Evolutionary conservation across 2,888 invertebrate species (phyloP).

Genomic region (Xiphydria camelus): DNA sequence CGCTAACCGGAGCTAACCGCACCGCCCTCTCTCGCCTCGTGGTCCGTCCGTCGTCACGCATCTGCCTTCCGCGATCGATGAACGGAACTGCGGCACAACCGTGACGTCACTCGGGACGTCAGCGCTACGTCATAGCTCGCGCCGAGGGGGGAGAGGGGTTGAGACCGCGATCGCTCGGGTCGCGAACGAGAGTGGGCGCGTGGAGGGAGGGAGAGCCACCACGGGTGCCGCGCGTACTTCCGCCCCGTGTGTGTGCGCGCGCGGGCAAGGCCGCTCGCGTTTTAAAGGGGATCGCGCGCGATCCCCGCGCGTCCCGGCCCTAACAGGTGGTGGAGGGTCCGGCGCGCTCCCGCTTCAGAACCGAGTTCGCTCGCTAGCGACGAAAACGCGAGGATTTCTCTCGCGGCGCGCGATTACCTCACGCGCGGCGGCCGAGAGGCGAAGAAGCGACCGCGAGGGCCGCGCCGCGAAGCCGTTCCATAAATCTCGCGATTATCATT

Average conservation of each 20-base stretch:
- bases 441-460: background rate
- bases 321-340: no score
- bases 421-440: no score
- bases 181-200: slow-evolving; percentile 3
- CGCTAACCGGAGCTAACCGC: no score
- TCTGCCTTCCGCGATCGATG: slow-evolving; percentile 43
- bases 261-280: slow-evolving; percentile 6
- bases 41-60: no score
- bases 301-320: background rate
- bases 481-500: slow-evolving; percentile 10
- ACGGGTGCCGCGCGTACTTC: no score
- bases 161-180: no score
- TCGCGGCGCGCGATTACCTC: no score
- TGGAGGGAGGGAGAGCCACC: background rate
- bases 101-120: slow-evolving; percentile 52
- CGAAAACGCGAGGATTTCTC: no score
- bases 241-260: no score
- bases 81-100: slow-evolving; percentile 55
- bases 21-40: no score
- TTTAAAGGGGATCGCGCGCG: slow-evolving; percentile 6
- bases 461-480: background rate
- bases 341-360: no score
- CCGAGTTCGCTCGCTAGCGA: no score
- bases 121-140: slow-evolving; percentile 45
- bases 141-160: slow-evolving; percentile 4